These are phyloP conservation scores for Sphaerophoria rueppellii DNA, from an alignment of 2,888 invertebrate species.

Conservation along the genomic window DNA sequence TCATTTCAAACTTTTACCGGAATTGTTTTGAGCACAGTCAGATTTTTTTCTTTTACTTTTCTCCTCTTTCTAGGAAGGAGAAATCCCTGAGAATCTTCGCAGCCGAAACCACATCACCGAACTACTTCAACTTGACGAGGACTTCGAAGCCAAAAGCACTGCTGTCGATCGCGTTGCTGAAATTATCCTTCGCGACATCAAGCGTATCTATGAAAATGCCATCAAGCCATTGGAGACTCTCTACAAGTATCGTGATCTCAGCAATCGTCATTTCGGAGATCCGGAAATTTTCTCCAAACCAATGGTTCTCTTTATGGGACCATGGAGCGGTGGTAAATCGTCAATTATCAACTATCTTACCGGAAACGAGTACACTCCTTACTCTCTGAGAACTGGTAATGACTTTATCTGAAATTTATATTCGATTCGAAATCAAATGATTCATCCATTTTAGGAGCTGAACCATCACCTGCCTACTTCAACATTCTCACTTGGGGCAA, in stretches of 20 bases:
- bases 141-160: constrained; percentile 87
- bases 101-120: constrained; percentile 91
- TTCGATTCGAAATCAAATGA: not conserved
- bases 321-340: constrained; percentile 98
- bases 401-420: not conserved
- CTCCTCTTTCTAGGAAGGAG: constrained; percentile 84
- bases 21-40: no score
- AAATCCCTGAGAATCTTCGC: constrained; percentile 90
- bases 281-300: constrained; percentile 98
- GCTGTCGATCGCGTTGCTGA: constrained; percentile 89
- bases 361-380: constrained; percentile 92
- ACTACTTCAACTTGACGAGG: constrained; percentile 90
- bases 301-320: constrained; percentile 95
- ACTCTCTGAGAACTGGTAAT: constrained; percentile 88
- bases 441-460: constrained; percentile 87
- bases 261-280: constrained; percentile 95
- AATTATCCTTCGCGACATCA: constrained; percentile 91
- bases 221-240: constrained; percentile 95
- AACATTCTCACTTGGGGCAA: constrained; percentile 95
- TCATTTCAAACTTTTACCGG: no score
- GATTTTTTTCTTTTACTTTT: not conserved
- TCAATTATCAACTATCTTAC: constrained; percentile 96
- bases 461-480: constrained; percentile 96
- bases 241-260: constrained; percentile 95
- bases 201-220: constrained; percentile 92